Conservation (phyloP, 2,113 vertebrate species). For the Pleuronectes platessa region DNA sequence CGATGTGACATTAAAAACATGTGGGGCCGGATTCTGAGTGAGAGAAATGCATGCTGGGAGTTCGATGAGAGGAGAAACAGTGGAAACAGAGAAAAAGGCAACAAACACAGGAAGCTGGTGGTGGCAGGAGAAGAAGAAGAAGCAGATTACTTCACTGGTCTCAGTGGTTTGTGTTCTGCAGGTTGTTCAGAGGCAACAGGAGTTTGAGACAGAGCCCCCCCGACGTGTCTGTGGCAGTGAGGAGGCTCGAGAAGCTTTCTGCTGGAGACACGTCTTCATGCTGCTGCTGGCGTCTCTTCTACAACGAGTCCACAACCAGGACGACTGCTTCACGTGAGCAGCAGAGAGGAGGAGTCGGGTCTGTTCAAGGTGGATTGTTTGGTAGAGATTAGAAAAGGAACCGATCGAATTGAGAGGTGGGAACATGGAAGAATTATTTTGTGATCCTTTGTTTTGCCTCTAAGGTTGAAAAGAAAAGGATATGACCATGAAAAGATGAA, state of each 20-base stretch:
- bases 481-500: no score
- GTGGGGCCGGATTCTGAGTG: neutral
- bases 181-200: neutral
- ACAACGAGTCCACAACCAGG: neutral
- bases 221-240: conserved; percentile 26
- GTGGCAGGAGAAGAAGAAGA: no score
- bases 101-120: no score
- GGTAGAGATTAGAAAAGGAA: no score
- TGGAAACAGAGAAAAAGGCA: neutral
- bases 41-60: neutral
- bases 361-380: neutral
- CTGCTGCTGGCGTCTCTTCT: neutral
- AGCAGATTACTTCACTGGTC: no score
- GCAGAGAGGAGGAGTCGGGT: neutral
- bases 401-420: no score
- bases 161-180: no score
- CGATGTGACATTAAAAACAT: no score
- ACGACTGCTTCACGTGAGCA: neutral
- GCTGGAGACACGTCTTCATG: no score
- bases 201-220: neutral
- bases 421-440: no score
- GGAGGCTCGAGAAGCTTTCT: neutral
- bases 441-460: no score
- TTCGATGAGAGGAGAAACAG: neutral
- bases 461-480: no score